Base-by-base conservation (phyloP, 2,888 invertebrate species). In the Dioctria linearis region DNA sequence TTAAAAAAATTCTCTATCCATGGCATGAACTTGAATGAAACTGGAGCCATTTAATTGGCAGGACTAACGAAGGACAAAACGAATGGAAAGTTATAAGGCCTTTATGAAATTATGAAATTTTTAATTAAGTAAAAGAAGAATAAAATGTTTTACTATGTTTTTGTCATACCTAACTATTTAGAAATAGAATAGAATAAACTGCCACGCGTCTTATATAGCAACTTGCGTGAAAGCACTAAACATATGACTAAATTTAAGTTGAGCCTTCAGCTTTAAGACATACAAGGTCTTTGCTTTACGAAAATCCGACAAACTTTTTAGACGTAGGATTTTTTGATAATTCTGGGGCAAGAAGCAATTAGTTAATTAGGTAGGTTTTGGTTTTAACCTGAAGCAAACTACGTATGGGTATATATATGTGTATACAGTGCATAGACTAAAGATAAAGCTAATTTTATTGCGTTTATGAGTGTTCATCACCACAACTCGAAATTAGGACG, bases 331-430 rank as follows among this genome's bases (percentile, higher is more conserved):
- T 61, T 61, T 25, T 6, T 61, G 61, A 39, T 25, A 37, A 54
- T 54, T 54, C 54, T 5, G 39, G 25, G 37, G 5, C n/a, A 59
- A 73, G 57, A n/a, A 59, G 73, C 73, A 73, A 73, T 73, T 73
- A 73, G 73, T 73, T 73, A 73, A 73, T 73, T 73, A 73, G 39
- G 25, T 25, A 25, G 25, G n/a, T 43, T 73, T 51, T 39, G 11
- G 51, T 51, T 13, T 69, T 51, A 69, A 51, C 37, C 69, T 37
- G 49, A 69, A 39, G 49, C 9, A n/a, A 51, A 69, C 49, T 25
- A 25, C 25, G 25, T 25, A 25, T 25, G 25, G 25, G 25, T 25
- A 25, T 25, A 25, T 25, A 25, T 25, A 25, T 25, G 25, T 42
- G 67, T 54, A 51, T 51, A 11, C 51, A 51, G 40, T 51, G 11